Conservation (phyloP, 2,888 invertebrate species). For the Ophraella communa region DNA sequence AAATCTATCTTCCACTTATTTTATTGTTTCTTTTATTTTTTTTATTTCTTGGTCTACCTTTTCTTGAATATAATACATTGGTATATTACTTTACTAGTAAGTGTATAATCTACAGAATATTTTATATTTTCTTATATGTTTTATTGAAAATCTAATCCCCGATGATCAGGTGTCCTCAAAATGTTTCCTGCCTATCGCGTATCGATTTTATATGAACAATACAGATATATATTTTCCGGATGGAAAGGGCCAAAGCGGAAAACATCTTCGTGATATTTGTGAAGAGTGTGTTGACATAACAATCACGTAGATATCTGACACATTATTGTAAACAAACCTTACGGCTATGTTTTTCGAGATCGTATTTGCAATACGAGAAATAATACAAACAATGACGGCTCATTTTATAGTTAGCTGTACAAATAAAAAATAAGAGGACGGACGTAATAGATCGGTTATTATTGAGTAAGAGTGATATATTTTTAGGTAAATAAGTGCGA, state of each 20-base stretch:
- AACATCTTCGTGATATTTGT: conserved; percentile 43
- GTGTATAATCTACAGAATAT: too few relatives aligned
- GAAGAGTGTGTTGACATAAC: conserved; percentile 52
- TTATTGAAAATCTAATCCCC: too few relatives aligned
- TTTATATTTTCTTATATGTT: too few relatives aligned
- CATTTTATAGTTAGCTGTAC: neutral
- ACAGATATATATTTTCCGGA: conserved; percentile 19
- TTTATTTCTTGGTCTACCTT: too few relatives aligned
- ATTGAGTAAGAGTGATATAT: neutral
- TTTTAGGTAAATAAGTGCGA: neutral
- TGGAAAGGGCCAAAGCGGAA: conserved; percentile 39
- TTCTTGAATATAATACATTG: too few relatives aligned
- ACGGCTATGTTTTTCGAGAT: conserved; percentile 11
- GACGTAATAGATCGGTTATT: neutral
- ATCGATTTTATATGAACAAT: conserved; percentile 10
- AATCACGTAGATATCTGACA: conserved; percentile 52
- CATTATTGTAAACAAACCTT: conserved; percentile 51
- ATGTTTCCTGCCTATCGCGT: neutral
- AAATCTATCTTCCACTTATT: too few relatives aligned
- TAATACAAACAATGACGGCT: neutral
- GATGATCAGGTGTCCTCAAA: too few relatives aligned
- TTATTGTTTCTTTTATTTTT: too few relatives aligned
- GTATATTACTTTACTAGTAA: too few relatives aligned
- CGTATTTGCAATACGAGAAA: neutral
- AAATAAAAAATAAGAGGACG: neutral